These are phyloP conservation scores for Mobula birostris DNA, from an alignment of 2,113 vertebrate species.

Conservation along the genomic window DNA sequence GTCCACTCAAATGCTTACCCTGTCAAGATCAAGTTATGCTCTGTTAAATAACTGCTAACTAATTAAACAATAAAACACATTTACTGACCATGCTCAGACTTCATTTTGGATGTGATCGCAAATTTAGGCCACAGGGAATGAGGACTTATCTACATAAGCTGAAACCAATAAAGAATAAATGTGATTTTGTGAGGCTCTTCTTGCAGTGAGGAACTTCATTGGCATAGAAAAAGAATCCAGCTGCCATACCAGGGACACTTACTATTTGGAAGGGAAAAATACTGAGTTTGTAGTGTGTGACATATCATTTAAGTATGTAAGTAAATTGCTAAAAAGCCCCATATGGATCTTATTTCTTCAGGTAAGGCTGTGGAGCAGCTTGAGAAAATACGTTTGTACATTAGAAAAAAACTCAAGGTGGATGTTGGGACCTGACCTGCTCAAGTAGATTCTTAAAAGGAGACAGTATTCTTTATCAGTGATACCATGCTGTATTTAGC, in stretches of 20 bases:
- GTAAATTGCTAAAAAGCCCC: background rate
- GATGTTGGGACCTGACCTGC: background rate
- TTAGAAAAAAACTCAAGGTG: background rate
- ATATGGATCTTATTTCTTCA: background rate
- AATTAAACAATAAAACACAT: background rate
- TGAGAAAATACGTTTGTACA: background rate
- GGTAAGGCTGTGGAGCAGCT: background rate
- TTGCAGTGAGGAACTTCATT: background rate
- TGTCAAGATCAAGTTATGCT: background rate
- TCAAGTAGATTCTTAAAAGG: background rate
- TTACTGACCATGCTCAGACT: background rate
- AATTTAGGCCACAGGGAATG: background rate
- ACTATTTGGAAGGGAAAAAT: background rate
- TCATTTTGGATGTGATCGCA: background rate
- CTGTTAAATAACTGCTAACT: background rate
- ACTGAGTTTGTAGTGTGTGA: background rate
- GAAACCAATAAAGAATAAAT: background rate
- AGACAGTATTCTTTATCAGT: background rate
- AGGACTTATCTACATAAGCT: background rate
- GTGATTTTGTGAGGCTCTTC: background rate
- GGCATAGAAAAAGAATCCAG: background rate
- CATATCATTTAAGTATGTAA: background rate
- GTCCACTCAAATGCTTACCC: background rate
- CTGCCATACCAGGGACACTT: background rate
- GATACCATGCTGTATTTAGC: background rate